phyloP scores from a whole-genome alignment of 2,113 vertebrate species.

The Psephotus haematonotus region DNA sequence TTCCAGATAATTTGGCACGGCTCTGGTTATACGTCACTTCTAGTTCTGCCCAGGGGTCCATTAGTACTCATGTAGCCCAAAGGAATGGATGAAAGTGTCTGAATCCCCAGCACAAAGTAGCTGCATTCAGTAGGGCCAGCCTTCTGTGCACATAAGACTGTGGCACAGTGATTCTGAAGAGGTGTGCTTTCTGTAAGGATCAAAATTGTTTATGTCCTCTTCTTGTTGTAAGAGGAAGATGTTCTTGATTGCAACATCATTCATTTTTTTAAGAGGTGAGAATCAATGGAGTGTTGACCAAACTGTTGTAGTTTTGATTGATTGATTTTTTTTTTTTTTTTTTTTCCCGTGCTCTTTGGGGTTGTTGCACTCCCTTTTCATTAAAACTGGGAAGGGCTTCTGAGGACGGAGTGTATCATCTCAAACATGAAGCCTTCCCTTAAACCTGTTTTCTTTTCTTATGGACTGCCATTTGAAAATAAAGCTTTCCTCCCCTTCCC shows the following conservation, averaged over 20 bases:
- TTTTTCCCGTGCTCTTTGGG: neutral
- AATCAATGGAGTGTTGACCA: neutral
- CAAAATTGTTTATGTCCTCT: neutral
- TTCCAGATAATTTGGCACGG: neutral
- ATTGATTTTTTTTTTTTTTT: neutral
- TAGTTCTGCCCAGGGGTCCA: neutral
- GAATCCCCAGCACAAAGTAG: neutral
- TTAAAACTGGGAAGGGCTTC: neutral
- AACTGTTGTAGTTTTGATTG: neutral
- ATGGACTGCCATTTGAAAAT: neutral
- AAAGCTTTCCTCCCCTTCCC: neutral
- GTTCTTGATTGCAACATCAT: neutral
- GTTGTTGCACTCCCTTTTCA: neutral
- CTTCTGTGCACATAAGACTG: neutral
- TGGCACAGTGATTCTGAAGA: neutral
- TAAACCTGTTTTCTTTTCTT: neutral
- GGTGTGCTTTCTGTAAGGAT: neutral
- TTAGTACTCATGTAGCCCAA: neutral
- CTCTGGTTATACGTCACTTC: neutral
- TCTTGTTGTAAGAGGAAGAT: neutral
- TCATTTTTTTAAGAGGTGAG: accelerated
- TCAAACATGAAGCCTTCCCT: neutral
- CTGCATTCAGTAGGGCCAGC: neutral
- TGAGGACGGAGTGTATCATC: neutral
- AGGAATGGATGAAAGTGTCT: neutral